phyloP scores from a whole-genome alignment of 2,888 invertebrate genomes.

The Lithodes maja region DNA sequence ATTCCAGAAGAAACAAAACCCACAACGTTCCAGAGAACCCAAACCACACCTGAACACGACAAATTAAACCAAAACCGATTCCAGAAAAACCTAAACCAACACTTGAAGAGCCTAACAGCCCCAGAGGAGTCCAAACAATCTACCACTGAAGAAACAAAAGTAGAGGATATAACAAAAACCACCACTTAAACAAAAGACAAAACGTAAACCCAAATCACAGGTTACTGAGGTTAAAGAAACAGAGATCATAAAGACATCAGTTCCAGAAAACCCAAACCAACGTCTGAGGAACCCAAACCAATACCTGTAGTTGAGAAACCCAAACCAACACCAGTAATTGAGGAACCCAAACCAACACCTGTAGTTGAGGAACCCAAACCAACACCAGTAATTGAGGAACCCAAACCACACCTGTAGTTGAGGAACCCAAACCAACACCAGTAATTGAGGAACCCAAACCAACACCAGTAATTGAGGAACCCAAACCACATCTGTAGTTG shows the following conservation, averaged over 20 bases:
- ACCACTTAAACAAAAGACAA: background rate
- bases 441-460: background rate
- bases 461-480: background rate
- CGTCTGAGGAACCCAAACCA: background rate
- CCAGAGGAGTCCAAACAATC: slow-evolving; percentile 4
- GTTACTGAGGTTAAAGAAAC: slow-evolving; percentile 11
- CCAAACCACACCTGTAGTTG: background rate
- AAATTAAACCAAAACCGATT: slow-evolving; percentile 27
- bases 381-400: background rate
- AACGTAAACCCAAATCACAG: slow-evolving; percentile 16
- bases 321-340: background rate
- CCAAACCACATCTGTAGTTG: background rate
- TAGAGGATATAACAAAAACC: background rate
- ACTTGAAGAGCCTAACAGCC: background rate
- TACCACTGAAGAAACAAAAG: slow-evolving; percentile 17
- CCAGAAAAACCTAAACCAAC: slow-evolving; percentile 6
- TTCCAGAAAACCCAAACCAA: slow-evolving; percentile 26
- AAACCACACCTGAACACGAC: slow-evolving; percentile 7
- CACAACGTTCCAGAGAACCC: background rate
- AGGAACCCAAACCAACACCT: slow-evolving; percentile 14
- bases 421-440: slow-evolving; percentile 26
- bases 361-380: slow-evolving; percentile 6
- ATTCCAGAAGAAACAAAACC: background rate
- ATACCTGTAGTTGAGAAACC: slow-evolving; percentile 12
- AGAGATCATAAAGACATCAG: slow-evolving; percentile 2